phyloP scores from a whole-genome alignment of 2,888 invertebrate genomes.

The Zygogramma bicolorata region DNA sequence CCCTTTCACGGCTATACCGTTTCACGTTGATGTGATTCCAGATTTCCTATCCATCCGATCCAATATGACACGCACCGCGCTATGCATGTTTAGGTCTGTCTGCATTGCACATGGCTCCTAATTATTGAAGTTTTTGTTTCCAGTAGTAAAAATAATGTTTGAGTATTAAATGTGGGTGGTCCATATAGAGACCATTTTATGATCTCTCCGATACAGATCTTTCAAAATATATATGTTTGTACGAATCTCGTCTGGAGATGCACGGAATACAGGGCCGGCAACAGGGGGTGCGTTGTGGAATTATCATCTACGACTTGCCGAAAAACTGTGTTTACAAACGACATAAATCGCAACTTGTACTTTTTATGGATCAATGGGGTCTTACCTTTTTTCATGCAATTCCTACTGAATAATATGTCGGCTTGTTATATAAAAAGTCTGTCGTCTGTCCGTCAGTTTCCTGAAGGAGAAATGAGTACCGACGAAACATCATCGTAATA shows the following conservation, averaged over 20 bases:
- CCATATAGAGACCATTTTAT: constrained; percentile 51
- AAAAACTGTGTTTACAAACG: too few species aligned
- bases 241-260: constrained; percentile 21
- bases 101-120: constrained; percentile 56
- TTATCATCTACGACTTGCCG: too few species aligned
- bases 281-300: background rate
- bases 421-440: too few species aligned
- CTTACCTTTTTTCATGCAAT: too few species aligned
- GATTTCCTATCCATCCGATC: constrained; percentile 3
- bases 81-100: constrained; percentile 35
- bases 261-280: constrained; percentile 16
- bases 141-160: constrained; percentile 54
- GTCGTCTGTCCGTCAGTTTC: too few species aligned
- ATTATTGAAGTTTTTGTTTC: constrained; percentile 57
- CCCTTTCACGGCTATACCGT: constrained; percentile 1
- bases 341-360: too few species aligned
- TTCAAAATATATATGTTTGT: constrained; percentile 37
- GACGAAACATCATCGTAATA: too few species aligned
- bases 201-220: constrained; percentile 53
- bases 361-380: too few species aligned
- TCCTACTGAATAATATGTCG: too few species aligned
- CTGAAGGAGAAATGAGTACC: too few species aligned
- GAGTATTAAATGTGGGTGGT: constrained; percentile 53
- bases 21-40: constrained; percentile 8
- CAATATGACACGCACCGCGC: constrained; percentile 15